Evolutionary conservation across 2,113 vertebrate genomes (phyloP), one percentile per base, ranked within the genome.

Genomic region (Hymenochirus boettgeri): DNA sequence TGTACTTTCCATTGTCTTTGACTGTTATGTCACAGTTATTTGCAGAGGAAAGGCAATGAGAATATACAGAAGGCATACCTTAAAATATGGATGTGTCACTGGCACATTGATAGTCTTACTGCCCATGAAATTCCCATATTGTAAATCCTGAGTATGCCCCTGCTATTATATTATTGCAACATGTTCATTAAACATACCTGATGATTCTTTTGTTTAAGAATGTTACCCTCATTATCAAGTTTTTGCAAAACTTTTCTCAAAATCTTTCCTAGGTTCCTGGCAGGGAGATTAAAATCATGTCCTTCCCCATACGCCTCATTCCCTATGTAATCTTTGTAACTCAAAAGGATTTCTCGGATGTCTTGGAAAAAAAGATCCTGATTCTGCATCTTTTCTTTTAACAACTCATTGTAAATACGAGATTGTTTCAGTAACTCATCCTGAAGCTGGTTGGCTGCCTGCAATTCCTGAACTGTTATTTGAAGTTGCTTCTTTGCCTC

Each of bases 401-500:
- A 77, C 12, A 74, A 66, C 29, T 83, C 70, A 0, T 73, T 71
- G 51, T 85, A 83, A 5, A 73, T 46, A 11, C 74, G 81, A 17
- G 82, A 80, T 35, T 89, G 86, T 64, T 75, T 82, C 63, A 88
- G 61, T 76, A 82, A 76, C 39, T 77, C 54, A 1, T 85, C 82
- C 59, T 82, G 79, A 21, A 85, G 71, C 39, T 70, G 69, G 31
- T 55, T 85, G 59, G 83, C 76, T 63, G 77, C 74, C 72, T 84
- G 75, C 18, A 86, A 65, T 23, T 91, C 86, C 29, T 79, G 74
- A 73, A 88, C 11, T 60, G 82, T 81, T 58, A 19, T 73, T 63
- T 90, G 80, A 24, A 90, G 79, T 72, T 84, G 82, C 70, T 63
- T 78, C 79, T 86, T 82, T 57, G 80, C 71, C 26, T 78, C 76